Percentiles rank a stretch among this genome's conserved stretches.
Conservation (phyloP, 2,113 vertebrate species). For the Nestor notabilis region DNA sequence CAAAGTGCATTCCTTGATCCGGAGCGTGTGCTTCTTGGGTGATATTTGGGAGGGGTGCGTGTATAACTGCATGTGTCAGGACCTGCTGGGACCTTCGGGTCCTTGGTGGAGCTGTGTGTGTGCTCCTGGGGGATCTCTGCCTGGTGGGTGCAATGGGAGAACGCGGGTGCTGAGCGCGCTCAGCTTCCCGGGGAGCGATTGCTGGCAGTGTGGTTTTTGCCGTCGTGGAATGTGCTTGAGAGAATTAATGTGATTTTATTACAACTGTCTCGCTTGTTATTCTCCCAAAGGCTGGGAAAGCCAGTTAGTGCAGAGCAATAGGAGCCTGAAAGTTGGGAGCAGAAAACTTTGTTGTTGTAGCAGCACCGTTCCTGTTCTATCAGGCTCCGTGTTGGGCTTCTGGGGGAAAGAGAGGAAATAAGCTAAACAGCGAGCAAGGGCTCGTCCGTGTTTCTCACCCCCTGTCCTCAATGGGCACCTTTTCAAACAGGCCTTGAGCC, state of each 20-base stretch:
- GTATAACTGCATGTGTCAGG: not conserved
- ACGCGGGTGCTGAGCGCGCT: rapidly evolving
- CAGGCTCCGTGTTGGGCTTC: not conserved
- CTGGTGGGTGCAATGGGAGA: not conserved
- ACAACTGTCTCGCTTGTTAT: not conserved
- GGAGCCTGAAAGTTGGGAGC: not conserved
- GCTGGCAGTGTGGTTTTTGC: rapidly evolving
- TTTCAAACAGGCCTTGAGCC: not conserved
- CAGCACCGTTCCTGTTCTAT: rapidly evolving
- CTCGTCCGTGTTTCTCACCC: not conserved
- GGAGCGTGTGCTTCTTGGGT: not conserved
- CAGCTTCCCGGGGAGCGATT: rapidly evolving
- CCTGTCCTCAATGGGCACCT: not conserved
- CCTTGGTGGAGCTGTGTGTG: not conserved
- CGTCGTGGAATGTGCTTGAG: rapidly evolving
- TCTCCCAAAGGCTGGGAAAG: not conserved
- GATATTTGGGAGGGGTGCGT: rapidly evolving
- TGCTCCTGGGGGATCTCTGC: not conserved
- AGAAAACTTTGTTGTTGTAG: not conserved
- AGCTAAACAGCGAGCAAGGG: not conserved
- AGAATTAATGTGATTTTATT: not conserved
- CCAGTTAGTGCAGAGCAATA: not conserved
- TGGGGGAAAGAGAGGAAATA: not conserved
- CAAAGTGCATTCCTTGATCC: not conserved
- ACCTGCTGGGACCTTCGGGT: not conserved